phyloP scores from a whole-genome alignment of 1,140 invertebrate species.

The Macrobrachium rosenbergii region DNA sequence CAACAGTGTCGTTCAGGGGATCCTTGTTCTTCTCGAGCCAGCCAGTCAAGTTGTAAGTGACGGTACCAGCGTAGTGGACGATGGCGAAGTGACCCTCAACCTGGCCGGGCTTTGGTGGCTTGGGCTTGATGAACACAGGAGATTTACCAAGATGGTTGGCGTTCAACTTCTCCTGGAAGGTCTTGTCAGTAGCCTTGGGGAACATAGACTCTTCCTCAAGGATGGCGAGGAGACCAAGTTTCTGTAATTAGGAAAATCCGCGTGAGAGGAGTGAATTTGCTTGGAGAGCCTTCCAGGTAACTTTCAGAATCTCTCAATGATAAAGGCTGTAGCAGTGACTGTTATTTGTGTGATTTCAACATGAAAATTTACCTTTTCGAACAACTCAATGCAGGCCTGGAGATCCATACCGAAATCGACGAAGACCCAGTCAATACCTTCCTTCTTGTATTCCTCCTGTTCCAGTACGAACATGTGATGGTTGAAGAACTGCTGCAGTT shows the following conservation, averaged over 20 bases:
- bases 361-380: constrained; percentile 84
- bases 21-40: constrained; percentile 61
- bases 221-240: constrained; percentile 99
- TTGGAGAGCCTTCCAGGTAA: too few species aligned
- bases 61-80: constrained; percentile 56
- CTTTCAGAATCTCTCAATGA: too few species aligned
- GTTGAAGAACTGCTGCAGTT: constrained; percentile 63
- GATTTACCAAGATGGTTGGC: constrained; percentile 99
- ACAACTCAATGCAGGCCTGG: constrained; percentile 72
- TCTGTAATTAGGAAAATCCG: constrained; percentile 74
- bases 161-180: constrained; percentile 97
- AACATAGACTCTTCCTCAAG: constrained; percentile 99
- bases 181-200: constrained; percentile 98
- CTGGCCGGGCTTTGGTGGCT: constrained; percentile 86
- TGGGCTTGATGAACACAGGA: constrained; percentile 78
- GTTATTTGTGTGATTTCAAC: too few species aligned
- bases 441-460: constrained; percentile 77
- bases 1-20: constrained; percentile 51
- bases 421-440: constrained; percentile 90
- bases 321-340: too few species aligned
- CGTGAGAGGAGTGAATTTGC: too few species aligned
- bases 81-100: constrained; percentile 48
- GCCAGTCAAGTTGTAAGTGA: constrained; percentile 47
- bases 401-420: constrained; percentile 78
- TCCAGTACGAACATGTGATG: constrained; percentile 72